Evolutionary conservation across 2,113 vertebrate genomes (phyloP).

Genomic region (Paratilapia polleni): DNA sequence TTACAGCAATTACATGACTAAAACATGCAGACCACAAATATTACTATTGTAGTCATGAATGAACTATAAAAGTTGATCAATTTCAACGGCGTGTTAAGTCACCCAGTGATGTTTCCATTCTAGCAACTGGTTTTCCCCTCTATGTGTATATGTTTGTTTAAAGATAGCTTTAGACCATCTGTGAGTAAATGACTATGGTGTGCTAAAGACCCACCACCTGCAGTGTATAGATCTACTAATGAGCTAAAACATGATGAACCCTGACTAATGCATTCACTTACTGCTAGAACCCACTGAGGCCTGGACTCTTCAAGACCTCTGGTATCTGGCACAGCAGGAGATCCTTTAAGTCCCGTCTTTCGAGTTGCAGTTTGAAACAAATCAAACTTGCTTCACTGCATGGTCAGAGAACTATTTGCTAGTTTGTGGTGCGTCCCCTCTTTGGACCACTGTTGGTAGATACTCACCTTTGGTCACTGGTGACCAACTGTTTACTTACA

Average conservation of each 20-base stretch:
- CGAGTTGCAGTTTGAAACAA: not conserved
- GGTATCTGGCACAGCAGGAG: not conserved
- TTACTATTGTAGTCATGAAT: not conserved
- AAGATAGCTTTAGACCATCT: slow-evolving; percentile 1
- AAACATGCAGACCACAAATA: not conserved
- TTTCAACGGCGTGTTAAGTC: not conserved
- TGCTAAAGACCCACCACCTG: slow-evolving; percentile 3
- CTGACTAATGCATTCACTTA: accelerated
- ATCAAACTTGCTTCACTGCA: not conserved
- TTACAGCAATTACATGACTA: not conserved
- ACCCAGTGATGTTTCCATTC: not conserved
- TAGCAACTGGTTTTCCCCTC: not conserved
- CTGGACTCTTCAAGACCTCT: not conserved
- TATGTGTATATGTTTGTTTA: not conserved
- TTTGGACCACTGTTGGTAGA: no score
- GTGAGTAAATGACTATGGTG: slow-evolving; percentile 9
- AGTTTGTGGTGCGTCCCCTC: no score
- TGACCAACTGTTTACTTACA: not conserved
- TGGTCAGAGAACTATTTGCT: no score
- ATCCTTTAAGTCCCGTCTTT: not conserved
- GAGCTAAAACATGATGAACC: not conserved
- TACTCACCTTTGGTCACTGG: no score
- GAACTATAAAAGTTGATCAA: not conserved
- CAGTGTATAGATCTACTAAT: not conserved
- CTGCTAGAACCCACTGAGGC: not conserved